Evolutionary conservation across 2,797 vertebrate genomes (phyloP).

Genomic region (Scarus forsteni): DNA sequence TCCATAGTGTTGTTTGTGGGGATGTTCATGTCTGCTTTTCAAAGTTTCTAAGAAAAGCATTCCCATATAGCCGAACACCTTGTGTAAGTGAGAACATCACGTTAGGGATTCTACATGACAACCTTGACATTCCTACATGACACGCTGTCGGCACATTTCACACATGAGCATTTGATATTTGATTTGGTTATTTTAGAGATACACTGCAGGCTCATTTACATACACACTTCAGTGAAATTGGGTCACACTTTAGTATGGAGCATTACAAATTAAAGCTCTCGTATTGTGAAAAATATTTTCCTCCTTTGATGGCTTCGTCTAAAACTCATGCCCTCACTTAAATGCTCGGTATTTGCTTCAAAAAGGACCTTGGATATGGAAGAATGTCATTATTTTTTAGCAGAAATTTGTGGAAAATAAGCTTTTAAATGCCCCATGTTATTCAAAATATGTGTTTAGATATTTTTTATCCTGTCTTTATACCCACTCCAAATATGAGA

Average conservation of each 20-base stretch:
- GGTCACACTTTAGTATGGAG: neutral
- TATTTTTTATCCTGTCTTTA: too few species aligned
- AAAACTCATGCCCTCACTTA: too few species aligned
- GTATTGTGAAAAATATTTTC: neutral
- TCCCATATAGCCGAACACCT: neutral
- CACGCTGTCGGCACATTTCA: constrained; percentile 3
- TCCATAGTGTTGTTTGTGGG: constrained; percentile 24
- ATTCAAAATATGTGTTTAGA: too few species aligned
- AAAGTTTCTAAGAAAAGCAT: constrained; percentile 23
- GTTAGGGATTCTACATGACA: constrained; percentile 4
- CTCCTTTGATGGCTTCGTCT: neutral
- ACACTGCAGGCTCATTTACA: neutral
- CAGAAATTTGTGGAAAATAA: too few species aligned
- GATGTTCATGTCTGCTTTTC: constrained; percentile 23
- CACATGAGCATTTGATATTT: neutral
- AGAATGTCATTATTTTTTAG: too few species aligned
- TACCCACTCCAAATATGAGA: too few species aligned
- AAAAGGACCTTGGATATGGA: too few species aligned
- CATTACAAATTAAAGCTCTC: neutral
- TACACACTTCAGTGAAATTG: neutral
- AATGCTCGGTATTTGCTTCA: too few species aligned
- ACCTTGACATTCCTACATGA: constrained; percentile 11
- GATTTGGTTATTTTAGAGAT: constrained; percentile 1
- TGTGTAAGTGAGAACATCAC: neutral
- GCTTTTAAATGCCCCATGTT: too few species aligned